Conservation (phyloP, 1,140 invertebrate species). For the Tribolium madens region DNA sequence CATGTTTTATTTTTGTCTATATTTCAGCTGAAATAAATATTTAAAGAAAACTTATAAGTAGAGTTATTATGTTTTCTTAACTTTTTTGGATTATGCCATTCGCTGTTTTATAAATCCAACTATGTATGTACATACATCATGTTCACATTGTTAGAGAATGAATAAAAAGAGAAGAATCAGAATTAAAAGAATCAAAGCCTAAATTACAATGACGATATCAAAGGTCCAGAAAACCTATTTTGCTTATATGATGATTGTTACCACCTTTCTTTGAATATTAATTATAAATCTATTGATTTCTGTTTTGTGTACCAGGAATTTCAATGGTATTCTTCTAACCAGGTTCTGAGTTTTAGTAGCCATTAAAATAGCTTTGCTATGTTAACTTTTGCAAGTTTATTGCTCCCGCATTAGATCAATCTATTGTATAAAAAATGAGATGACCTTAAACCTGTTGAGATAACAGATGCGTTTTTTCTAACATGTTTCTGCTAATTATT, state of each 20-base stretch:
- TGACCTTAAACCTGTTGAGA: background rate
- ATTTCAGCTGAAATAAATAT: background rate
- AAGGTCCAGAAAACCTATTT: background rate
- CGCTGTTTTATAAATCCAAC: background rate
- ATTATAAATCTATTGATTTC: background rate
- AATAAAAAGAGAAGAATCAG: too few species aligned
- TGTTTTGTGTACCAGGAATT: background rate
- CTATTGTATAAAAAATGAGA: background rate
- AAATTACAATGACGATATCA: too few species aligned
- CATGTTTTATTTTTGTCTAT: background rate
- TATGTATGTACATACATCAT: too few species aligned
- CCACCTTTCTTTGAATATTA: background rate
- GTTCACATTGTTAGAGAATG: too few species aligned
- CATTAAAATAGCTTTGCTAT: background rate
- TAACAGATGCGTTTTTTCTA: background rate
- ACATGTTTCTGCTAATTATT: conserved; percentile 19
- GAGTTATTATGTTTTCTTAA: background rate
- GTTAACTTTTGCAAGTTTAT: background rate
- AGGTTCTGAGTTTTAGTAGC: background rate
- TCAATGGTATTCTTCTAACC: background rate
- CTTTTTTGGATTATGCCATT: background rate
- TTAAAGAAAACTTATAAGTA: background rate
- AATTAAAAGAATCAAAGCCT: background rate
- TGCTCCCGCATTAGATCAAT: background rate
- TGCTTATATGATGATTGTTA: background rate